Conservation (phyloP, 37 sponge, comb jelly and placozoan genomes). For the Crambe crambe region DNA sequence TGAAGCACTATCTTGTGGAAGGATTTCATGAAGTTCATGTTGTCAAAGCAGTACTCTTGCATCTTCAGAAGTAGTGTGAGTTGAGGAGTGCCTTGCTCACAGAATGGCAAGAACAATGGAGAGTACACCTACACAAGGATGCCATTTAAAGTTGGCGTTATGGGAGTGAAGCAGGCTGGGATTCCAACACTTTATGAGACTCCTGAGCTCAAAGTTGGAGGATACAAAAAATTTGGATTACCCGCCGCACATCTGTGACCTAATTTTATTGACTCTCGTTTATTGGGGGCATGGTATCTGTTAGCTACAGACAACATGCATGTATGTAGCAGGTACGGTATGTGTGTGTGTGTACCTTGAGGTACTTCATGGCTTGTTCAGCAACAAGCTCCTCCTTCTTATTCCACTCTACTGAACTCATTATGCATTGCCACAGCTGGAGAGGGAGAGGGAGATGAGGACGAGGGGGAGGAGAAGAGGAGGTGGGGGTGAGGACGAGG, state of each 20-base stretch:
- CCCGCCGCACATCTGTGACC: too few relatives aligned
- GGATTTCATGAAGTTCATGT: slow-evolving; percentile 82
- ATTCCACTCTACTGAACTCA: slow-evolving; percentile 80
- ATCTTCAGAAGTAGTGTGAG: slow-evolving; percentile 81
- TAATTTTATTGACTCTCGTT: too few relatives aligned
- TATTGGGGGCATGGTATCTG: too few relatives aligned
- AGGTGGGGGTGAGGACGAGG: neutral
- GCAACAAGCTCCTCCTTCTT: slow-evolving; percentile 88
- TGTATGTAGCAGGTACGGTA: neutral
- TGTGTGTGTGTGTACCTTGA: slow-evolving; percentile 68
- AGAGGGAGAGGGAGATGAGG: neutral
- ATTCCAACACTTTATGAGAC: too few relatives aligned
- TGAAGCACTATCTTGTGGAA: slow-evolving; percentile 92
- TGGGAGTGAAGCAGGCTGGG: too few relatives aligned
- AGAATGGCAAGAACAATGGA: slow-evolving; percentile 62
- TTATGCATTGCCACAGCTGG: slow-evolving; percentile 81
- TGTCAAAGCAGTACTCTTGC: slow-evolving; percentile 94
- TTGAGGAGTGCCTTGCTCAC: slow-evolving; percentile 82
- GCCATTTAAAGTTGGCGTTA: too few relatives aligned
- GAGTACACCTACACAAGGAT: slow-evolving; percentile 35
- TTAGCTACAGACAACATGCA: too few relatives aligned
- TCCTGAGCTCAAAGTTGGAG: too few relatives aligned
- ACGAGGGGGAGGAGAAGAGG: neutral
- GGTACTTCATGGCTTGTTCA: slow-evolving; percentile 79
- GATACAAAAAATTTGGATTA: too few relatives aligned